A percentile compares a stretch with the other conserved stretches of the same genome.
phyloP scores from a whole-genome alignment of 2,113 vertebrate genomes.

The Phaetusa simplex region DNA sequence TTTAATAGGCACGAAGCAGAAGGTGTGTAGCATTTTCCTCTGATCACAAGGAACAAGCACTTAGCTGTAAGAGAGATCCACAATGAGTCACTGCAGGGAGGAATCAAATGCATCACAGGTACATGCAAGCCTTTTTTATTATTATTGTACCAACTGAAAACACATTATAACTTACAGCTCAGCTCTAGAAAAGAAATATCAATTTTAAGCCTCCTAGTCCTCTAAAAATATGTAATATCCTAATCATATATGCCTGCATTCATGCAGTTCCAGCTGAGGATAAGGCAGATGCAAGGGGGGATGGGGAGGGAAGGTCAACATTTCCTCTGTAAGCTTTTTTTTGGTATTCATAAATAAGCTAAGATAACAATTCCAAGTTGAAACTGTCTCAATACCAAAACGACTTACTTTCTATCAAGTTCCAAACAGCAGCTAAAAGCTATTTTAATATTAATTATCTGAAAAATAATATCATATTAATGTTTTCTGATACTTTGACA shows the following conservation, averaged over 20 bases:
- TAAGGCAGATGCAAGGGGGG: background rate
- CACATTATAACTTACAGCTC: conserved; percentile 17
- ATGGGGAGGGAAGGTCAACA: background rate
- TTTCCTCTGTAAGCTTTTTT: background rate
- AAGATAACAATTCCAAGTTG: background rate
- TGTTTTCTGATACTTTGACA: background rate
- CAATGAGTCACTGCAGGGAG: conserved; percentile 74
- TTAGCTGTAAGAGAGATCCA: conserved; percentile 71
- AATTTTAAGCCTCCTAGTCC: background rate
- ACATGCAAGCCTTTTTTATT: conserved; percentile 58
- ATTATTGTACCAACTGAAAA: conserved; percentile 60
- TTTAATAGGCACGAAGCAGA: conserved; percentile 71
- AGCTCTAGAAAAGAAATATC: background rate
- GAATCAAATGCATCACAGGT: conserved; percentile 72
- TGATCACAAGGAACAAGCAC: conserved; percentile 72
- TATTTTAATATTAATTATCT: background rate
- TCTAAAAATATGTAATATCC: conserved; percentile 5
- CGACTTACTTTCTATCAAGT: background rate
- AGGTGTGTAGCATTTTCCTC: conserved; percentile 72
- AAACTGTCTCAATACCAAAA: background rate
- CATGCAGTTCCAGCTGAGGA: background rate
- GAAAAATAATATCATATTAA: background rate
- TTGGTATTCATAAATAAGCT: conserved; percentile 7
- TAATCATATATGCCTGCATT: background rate
- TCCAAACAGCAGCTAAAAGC: background rate